Conservation (phyloP, 2,888 invertebrate species). For the Euzophera pinguis region DNA sequence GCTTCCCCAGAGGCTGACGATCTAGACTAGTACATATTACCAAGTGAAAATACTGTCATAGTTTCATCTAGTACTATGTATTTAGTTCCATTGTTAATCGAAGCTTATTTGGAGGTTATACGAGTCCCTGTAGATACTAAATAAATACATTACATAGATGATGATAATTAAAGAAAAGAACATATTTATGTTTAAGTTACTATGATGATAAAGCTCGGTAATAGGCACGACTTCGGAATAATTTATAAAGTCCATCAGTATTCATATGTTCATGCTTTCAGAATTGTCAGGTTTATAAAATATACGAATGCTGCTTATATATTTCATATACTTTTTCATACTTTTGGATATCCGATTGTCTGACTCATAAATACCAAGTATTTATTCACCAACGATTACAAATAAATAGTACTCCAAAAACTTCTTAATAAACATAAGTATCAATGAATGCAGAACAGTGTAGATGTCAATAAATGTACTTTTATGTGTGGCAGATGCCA, state of each 20-base stretch:
- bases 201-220: slow-evolving; percentile 31
- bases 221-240: slow-evolving; percentile 11
- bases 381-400: too few species aligned
- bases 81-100: slow-evolving; percentile 39
- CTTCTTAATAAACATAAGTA: too few species aligned
- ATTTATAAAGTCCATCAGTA: neutral
- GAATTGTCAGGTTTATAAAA: too few species aligned
- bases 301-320: too few species aligned
- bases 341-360: too few species aligned
- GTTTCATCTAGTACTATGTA: slow-evolving; percentile 35
- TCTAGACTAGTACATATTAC: slow-evolving; percentile 47
- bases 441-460: too few species aligned
- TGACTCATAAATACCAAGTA: too few species aligned
- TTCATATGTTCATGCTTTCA: too few species aligned
- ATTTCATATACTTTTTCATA: too few species aligned
- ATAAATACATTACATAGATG: slow-evolving; percentile 18
- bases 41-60: slow-evolving; percentile 37
- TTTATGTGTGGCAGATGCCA: too few species aligned
- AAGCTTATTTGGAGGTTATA: slow-evolving; percentile 45
- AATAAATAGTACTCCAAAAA: too few species aligned
- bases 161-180: slow-evolving; percentile 21
- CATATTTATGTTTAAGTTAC: slow-evolving; percentile 21
- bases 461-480: too few species aligned
- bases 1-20: slow-evolving; percentile 61
- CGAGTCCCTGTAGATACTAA: slow-evolving; percentile 20